phyloP scores from a whole-genome alignment of 2,113 vertebrate species.

The Chaetorhynchus papuensis region DNA sequence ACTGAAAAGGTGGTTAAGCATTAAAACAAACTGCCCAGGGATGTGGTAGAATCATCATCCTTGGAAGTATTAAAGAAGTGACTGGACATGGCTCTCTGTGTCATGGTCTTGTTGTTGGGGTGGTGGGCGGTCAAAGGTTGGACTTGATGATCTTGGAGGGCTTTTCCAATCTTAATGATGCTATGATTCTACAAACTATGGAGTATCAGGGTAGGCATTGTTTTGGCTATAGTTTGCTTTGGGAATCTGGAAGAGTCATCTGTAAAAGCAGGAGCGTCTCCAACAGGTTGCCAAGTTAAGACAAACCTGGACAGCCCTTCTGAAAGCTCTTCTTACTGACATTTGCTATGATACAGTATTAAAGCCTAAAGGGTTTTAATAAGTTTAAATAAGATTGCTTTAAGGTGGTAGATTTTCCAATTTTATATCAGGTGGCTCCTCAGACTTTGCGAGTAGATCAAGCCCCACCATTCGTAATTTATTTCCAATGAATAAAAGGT shows the following conservation, averaged over 20 bases:
- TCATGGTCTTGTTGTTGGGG: neutral
- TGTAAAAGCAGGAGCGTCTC: neutral
- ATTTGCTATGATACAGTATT: neutral
- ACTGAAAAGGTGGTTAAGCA: neutral
- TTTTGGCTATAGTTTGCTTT: neutral
- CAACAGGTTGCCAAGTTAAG: neutral
- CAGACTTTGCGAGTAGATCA: neutral
- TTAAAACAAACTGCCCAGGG: neutral
- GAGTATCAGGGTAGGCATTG: neutral
- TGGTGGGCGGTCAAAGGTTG: neutral
- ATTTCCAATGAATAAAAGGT: neutral
- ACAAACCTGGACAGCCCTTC: neutral
- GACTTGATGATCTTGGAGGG: neutral
- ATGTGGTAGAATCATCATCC: neutral
- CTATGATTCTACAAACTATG: neutral
- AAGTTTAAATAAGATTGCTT: neutral
- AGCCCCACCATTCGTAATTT: neutral
- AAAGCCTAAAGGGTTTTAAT: neutral
- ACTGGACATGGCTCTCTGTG: neutral
- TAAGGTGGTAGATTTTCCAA: neutral
- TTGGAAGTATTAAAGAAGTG: neutral
- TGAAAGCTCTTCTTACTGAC: neutral
- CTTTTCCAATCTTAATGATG: neutral
- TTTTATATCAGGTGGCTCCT: neutral
- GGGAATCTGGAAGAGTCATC: neutral